Base-by-base conservation (phyloP, 2,888 invertebrate genomes). In the Pseudococcus longispinus region DNA sequence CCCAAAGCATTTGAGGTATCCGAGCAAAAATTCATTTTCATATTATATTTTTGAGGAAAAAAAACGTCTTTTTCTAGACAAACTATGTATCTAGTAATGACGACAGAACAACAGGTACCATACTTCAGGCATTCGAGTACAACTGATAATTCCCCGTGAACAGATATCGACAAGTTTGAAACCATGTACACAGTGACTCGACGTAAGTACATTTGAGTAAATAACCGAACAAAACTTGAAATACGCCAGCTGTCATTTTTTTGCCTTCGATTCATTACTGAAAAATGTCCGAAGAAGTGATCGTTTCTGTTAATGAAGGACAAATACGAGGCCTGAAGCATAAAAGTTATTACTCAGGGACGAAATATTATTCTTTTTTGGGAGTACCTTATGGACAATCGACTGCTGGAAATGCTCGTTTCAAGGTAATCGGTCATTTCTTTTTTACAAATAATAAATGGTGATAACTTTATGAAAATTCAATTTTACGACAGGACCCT, bases 351-450 rank as follows among this genome's bases (percentile, higher is more conserved):
- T 85, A 70, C 13, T 85, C 85, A 8, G 32, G 32, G 15, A 42
- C 42, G 8, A 18, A 65, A 65, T 85, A 85, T 13, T 85, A 42
- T 42, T 42, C 65, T 0, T 85, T 85, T 20, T 65, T 70, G 13
- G 85, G 85, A 2, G 44, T 85, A 26, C 85, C 85, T 32, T 85
- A 85, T 70, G 85, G 65, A 32, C 20, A 85, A 42, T 65, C 85
- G 15, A 60, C 70, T 3, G 44, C 42, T 42, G 70, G 70, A 11
- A 20, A 85, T 85, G n/a, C 9, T 42, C 85, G 85, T 42, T 85
- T 70, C 44, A 85, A 85, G 37, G 85, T 70, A 85, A 55, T 51
- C 51, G 9, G 11, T 51, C 3, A 51, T 15, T 26, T 83, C 29
- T 6, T 29, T 51, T 29, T 1, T 8, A 2, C 37, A 37, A 32